Evolutionary conservation across 2,888 invertebrate species (phyloP).

Genomic region (Xestia sexstrigata): DNA sequence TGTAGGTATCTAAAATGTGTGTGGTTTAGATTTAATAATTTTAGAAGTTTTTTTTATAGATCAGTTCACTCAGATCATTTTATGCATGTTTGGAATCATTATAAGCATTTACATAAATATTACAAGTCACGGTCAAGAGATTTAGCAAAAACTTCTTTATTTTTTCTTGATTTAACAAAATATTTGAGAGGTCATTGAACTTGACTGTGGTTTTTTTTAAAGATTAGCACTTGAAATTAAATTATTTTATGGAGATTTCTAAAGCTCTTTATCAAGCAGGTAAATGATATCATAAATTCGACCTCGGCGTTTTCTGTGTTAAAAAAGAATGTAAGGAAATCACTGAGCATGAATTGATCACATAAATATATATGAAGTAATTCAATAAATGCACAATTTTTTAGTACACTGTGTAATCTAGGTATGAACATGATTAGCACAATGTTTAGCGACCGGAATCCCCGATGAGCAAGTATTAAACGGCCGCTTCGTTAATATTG

Average conservation of each 20-base stretch:
- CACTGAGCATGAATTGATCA: slow-evolving; percentile 11
- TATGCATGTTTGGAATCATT: background rate
- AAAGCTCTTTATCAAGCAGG: background rate
- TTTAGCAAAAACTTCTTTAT: background rate
- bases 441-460: slow-evolving; percentile 42
- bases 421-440: background rate
- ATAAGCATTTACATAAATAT: background rate
- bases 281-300: slow-evolving; percentile 27
- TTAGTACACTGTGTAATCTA: background rate
- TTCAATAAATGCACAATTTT: background rate
- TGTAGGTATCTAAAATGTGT: background rate
- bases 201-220: slow-evolving; percentile 14
- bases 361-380: background rate
- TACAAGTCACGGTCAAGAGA: background rate
- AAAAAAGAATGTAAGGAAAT: slow-evolving; percentile 15
- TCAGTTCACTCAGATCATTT: background rate
- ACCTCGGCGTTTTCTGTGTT: slow-evolving; percentile 5
- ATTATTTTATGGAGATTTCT: background rate
- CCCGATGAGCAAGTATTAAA: slow-evolving; percentile 1
- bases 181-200: slow-evolving; percentile 62
- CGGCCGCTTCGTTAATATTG: slow-evolving; percentile 21
- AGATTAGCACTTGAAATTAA: slow-evolving; percentile 6
- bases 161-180: slow-evolving; percentile 10
- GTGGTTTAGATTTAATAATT: no score
- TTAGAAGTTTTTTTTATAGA: background rate